Percentiles rank a stretch among this genome's conserved stretches.
Conservation (phyloP, 2,888 invertebrate species). For the Ormyrus pomaceus region DNA sequence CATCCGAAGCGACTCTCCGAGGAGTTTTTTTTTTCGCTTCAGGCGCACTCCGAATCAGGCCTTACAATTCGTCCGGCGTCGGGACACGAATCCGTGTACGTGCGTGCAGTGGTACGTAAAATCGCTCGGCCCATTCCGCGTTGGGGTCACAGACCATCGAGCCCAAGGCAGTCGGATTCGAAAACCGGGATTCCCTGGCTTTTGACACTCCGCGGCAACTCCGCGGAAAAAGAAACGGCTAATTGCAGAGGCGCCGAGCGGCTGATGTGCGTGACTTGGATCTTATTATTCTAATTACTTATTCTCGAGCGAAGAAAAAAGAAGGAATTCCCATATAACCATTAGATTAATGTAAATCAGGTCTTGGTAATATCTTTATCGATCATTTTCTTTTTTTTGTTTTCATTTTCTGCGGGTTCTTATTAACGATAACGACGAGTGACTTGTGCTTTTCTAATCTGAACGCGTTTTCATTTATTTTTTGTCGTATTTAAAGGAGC, state of each 20-base stretch:
- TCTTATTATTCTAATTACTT: conserved; percentile 6
- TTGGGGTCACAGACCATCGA: conserved; percentile 1
- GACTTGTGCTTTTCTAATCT: too few relatives aligned
- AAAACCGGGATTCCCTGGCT: conserved; percentile 29
- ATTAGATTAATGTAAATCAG: conserved; percentile 12
- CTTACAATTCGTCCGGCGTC: conserved; percentile 26
- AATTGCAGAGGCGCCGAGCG: conserved; percentile 8
- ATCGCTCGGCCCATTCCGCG: conserved; percentile 28
- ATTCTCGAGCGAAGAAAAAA: background rate
- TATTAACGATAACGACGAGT: too few relatives aligned
- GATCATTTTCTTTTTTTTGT: background rate
- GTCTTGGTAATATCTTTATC: background rate
- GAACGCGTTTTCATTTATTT: too few relatives aligned
- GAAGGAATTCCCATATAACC: background rate
- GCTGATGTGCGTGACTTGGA: background rate
- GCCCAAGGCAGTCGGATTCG: conserved; percentile 32
- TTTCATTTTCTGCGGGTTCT: background rate
- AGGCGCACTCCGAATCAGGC: conserved; percentile 16
- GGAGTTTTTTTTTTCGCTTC: background rate
- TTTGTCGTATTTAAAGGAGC: too few relatives aligned
- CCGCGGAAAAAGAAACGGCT: background rate
- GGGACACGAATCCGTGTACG: background rate
- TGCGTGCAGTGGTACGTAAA: conserved; percentile 26
- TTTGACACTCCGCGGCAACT: conserved; percentile 13
- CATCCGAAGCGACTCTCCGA: conserved; percentile 29